phyloP scores from a whole-genome alignment of 2,113 vertebrate species.

The Thunnus maccoyii region DNA sequence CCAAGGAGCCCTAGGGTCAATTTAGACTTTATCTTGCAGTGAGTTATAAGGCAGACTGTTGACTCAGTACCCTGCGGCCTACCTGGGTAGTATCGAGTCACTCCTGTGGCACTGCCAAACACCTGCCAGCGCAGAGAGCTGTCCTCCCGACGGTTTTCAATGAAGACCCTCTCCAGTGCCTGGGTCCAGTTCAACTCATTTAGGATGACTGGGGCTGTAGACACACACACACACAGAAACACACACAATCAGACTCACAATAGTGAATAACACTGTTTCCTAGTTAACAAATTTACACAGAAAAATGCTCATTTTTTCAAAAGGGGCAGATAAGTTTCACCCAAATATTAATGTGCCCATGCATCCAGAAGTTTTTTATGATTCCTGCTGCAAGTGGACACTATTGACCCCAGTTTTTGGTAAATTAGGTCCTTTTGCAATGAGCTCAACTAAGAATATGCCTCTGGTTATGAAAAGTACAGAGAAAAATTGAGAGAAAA shows the following conservation, averaged over 20 bases:
- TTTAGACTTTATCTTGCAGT: slow-evolving; percentile 76
- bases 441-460: slow-evolving; percentile 4
- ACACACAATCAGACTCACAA: neutral
- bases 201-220: slow-evolving; percentile 92
- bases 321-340: neutral
- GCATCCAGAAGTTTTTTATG: slow-evolving; percentile 1
- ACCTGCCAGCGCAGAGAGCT: slow-evolving; percentile 97
- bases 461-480: slow-evolving; percentile 16
- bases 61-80: slow-evolving; percentile 50
- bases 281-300: neutral
- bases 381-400: neutral
- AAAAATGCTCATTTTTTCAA: neutral
- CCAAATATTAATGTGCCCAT: neutral
- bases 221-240: slow-evolving; percentile 7
- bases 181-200: slow-evolving; percentile 99
- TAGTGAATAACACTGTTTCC: neutral
- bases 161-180: slow-evolving; percentile 94
- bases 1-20: slow-evolving; percentile 66
- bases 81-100: slow-evolving; percentile 98
- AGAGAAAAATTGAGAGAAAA: neutral
- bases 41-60: slow-evolving; percentile 53
- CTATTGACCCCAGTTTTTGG: neutral
- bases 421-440: slow-evolving; percentile 6
- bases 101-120: slow-evolving; percentile 96
- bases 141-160: slow-evolving; percentile 93